These are phyloP conservation scores for Salvelinus fontinalis DNA, from an alignment of 2,113 vertebrate species.

Conservation along the genomic window DNA sequence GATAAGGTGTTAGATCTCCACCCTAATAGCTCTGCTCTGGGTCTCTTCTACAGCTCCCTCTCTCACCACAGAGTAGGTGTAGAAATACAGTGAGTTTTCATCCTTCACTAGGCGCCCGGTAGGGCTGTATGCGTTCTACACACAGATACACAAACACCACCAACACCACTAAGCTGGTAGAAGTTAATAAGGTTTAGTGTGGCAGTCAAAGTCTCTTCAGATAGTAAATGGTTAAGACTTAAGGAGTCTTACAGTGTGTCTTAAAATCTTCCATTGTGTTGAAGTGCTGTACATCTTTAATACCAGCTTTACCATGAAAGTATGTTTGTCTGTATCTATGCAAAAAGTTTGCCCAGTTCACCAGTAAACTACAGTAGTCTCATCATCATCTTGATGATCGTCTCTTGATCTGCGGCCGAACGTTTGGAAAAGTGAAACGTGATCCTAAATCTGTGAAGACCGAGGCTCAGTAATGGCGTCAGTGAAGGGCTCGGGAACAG, in stretches of 20 bases:
- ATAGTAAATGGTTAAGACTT: background rate
- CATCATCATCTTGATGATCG: slow-evolving; percentile 4
- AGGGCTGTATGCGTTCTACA: background rate
- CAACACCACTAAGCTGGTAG: background rate
- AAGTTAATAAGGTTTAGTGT: background rate
- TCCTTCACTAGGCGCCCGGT: background rate
- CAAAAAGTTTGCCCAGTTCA: background rate
- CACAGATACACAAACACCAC: background rate
- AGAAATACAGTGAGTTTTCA: slow-evolving; percentile 14
- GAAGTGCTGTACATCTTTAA: too few relatives aligned
- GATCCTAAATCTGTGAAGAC: slow-evolving; percentile 56
- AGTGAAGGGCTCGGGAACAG: slow-evolving; percentile 66
- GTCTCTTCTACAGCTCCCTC: slow-evolving; percentile 23
- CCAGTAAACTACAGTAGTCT: background rate
- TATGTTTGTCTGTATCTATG: background rate
- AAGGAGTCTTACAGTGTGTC: background rate
- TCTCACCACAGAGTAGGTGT: slow-evolving; percentile 35
- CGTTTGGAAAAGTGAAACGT: slow-evolving; percentile 65
- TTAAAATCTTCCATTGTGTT: too few relatives aligned
- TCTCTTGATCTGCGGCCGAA: slow-evolving; percentile 41
- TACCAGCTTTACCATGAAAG: background rate
- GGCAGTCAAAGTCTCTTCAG: background rate
- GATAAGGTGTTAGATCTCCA: slow-evolving; percentile 33
- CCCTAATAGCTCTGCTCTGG: slow-evolving; percentile 14
- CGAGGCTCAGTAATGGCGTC: slow-evolving; percentile 34